A percentile compares a stretch with the other conserved stretches of the same genome.
These are phyloP conservation scores for Drosophila formosana DNA, from an alignment of 2,888 invertebrate genomes.

Conservation along the genomic window DNA sequence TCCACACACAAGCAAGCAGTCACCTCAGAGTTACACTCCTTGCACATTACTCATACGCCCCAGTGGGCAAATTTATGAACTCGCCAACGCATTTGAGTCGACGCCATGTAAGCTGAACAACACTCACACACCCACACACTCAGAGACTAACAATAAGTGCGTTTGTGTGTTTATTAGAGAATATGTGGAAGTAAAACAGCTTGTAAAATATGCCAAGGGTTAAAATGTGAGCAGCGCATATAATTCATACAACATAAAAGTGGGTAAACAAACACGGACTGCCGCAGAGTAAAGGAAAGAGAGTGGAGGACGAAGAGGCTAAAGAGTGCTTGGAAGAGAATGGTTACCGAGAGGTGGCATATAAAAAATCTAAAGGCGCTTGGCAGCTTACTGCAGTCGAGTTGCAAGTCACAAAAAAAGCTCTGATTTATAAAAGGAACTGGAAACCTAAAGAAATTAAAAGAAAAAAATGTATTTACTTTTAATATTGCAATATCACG, in stretches of 20 bases:
- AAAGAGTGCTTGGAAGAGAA: not conserved
- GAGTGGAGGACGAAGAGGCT: not conserved
- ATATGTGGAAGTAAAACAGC: slow-evolving; percentile 68
- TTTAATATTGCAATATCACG: too few species aligned
- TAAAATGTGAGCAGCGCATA: slow-evolving; percentile 77
- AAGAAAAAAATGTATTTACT: not conserved
- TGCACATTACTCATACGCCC: slow-evolving; percentile 79
- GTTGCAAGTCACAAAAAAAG: slow-evolving; percentile 36
- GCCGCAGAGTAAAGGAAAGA: slow-evolving; percentile 1
- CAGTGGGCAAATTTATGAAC: slow-evolving; percentile 82
- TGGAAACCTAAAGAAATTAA: not conserved
- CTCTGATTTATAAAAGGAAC: not conserved
- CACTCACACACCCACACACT: slow-evolving; percentile 25
- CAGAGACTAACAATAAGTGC: slow-evolving; percentile 62
- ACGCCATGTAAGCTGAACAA: slow-evolving; percentile 60
- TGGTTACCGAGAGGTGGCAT: slow-evolving; percentile 1
- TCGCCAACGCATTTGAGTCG: slow-evolving; percentile 76
- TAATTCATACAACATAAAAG: slow-evolving; percentile 74
- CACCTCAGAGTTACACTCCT: slow-evolving; percentile 62
- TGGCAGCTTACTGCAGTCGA: slow-evolving; percentile 66
- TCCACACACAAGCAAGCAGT: slow-evolving; percentile 13
- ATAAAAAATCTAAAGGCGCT: slow-evolving; percentile 55
- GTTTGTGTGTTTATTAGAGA: slow-evolving; percentile 76
- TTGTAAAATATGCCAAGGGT: slow-evolving; percentile 81
- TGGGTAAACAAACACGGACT: slow-evolving; percentile 48